Conservation (phyloP, 2,888 invertebrate species). For the Campopleginae sp. region DNA sequence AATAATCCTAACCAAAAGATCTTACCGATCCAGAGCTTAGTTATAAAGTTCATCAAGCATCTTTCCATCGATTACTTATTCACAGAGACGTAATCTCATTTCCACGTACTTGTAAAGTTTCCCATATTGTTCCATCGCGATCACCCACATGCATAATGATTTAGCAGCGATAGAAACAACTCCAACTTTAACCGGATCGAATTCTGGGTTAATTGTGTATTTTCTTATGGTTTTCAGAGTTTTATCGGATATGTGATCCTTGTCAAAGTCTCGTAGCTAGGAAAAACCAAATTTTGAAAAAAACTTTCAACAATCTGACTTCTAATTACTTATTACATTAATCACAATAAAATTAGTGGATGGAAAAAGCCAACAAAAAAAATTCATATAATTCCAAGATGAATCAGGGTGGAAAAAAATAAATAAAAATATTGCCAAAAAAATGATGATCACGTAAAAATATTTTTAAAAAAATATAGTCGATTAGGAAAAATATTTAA, state of each 20-base stretch:
- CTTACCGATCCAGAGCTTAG: too few relatives aligned
- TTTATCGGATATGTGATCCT: slow-evolving; percentile 94
- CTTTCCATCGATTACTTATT: not conserved
- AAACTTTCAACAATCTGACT: not conserved
- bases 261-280: slow-evolving; percentile 93
- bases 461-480: too few relatives aligned
- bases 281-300: slow-evolving; percentile 33
- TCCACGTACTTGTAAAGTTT: slow-evolving; percentile 90
- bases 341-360: too few relatives aligned
- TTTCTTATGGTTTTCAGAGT: slow-evolving; percentile 92
- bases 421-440: too few relatives aligned
- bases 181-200: slow-evolving; percentile 95
- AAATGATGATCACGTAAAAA: too few relatives aligned
- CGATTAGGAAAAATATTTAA: too few relatives aligned
- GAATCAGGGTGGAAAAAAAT: too few relatives aligned
- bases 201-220: slow-evolving; percentile 93
- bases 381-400: too few relatives aligned
- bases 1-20: not conserved
- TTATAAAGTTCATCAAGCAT: not conserved
- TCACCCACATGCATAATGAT: slow-evolving; percentile 95
- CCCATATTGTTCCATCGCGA: slow-evolving; percentile 96
- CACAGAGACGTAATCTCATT: not conserved
- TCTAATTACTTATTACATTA: too few relatives aligned
- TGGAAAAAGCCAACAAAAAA: too few relatives aligned
- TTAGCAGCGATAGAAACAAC: slow-evolving; percentile 93